phyloP scores from a whole-genome alignment of 2,888 invertebrate genomes.

The Orthosia cruda region DNA sequence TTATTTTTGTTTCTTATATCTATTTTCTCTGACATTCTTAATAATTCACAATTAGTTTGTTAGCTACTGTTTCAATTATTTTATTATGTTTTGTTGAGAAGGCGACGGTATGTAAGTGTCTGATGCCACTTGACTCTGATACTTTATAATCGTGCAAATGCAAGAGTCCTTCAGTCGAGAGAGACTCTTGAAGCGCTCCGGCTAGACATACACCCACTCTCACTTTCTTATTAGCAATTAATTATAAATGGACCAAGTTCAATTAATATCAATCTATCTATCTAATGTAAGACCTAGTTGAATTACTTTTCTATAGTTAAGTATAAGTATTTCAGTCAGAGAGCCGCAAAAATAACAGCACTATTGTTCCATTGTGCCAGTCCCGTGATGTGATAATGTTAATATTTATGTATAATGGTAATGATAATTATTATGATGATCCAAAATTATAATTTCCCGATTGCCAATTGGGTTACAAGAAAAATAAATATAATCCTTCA shows the following conservation, averaged over 20 bases:
- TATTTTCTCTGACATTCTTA: not conserved
- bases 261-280: not conserved
- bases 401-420: constrained; percentile 23
- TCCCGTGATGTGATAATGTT: constrained; percentile 1
- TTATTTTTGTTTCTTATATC: not conserved
- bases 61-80: not conserved
- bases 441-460: constrained; percentile 15
- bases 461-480: constrained; percentile 46
- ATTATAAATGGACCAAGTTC: not conserved
- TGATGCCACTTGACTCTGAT: not conserved
- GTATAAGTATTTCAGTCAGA: not conserved
- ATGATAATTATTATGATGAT: constrained; percentile 25
- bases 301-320: not conserved
- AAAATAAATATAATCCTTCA: constrained; percentile 11
- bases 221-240: not conserved
- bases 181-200: not conserved
- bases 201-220: not conserved
- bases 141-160: not conserved
- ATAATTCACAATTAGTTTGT: not conserved
- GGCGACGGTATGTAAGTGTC: not conserved
- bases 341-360: constrained; percentile 1
- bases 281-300: not conserved
- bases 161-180: not conserved
- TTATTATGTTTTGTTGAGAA: constrained; percentile 1
- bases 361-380: not conserved